These are phyloP conservation scores for Caenorhabditis plicata DNA, from an alignment of 2,888 invertebrate species.

Conservation along the genomic window DNA sequence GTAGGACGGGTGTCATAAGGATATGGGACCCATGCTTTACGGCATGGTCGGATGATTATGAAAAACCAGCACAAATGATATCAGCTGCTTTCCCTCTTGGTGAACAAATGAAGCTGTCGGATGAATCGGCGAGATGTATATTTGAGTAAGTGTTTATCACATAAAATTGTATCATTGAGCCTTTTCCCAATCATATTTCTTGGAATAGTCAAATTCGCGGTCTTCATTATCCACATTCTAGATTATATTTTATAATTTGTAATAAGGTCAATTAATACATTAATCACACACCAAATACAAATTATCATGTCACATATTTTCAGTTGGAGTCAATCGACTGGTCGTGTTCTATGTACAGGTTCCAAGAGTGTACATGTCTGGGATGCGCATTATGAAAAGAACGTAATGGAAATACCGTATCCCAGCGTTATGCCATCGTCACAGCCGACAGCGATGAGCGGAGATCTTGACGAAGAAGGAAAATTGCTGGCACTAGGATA, in stretches of 20 bases:
- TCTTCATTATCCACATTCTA: too few species aligned
- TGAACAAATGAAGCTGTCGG: constrained; percentile 16
- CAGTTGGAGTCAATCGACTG: constrained; percentile 60
- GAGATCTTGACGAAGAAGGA: constrained; percentile 19
- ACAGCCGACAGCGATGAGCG: constrained; percentile 14
- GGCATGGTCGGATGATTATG: constrained; percentile 49
- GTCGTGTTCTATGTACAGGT: constrained; percentile 52
- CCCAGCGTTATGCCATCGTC: background rate
- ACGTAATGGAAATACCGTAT: constrained; percentile 42
- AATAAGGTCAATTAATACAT: too few species aligned
- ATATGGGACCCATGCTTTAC: constrained; percentile 59
- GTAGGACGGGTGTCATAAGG: constrained; percentile 24
- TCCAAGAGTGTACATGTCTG: constrained; percentile 52
- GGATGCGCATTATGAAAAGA: constrained; percentile 59
- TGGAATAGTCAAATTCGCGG: background rate
- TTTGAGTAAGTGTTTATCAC: constrained; percentile 15
- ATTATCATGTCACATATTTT: constrained; percentile 5
- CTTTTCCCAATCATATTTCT: background rate
- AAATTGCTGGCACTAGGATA: constrained; percentile 18
- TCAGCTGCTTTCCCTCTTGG: constrained; percentile 17
- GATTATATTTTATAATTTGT: background rate
- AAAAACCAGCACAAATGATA: constrained; percentile 16
- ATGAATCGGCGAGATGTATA: constrained; percentile 18
- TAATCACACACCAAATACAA: too few species aligned
- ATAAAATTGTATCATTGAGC: background rate